Base-by-base conservation (phyloP, 92 coral and sea anemone genomes). In the Paragorgia papillata region DNA sequence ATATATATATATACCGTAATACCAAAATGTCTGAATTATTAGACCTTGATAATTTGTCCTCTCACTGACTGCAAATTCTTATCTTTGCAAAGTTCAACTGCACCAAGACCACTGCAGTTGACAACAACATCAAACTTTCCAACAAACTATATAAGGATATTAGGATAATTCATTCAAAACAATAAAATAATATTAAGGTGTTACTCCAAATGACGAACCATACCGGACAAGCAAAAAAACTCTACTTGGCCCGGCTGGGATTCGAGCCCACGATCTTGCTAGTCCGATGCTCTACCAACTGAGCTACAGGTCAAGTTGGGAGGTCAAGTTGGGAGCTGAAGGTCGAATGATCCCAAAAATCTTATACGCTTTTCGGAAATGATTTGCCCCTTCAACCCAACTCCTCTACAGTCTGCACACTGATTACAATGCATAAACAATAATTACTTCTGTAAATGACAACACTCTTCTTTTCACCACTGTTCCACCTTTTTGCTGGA, bases 11-110 rank as follows among this genome's bases (percentile, higher is more conserved):
- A n/a, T n/a, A n/a, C n/a, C n/a, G n/a, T n/a, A n/a, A n/a, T n/a
- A n/a, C n/a, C n/a, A n/a, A n/a, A n/a, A n/a, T n/a, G n/a, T n/a
- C n/a, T n/a, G n/a, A n/a, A n/a, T n/a, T n/a, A 85, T 63, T 81
- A n/a, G 78, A 93, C 97, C 70, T 91, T 87, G 37, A 93, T 70
- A 1, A 93, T 87, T 66, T 93, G 97, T 57, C 97, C 97, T 74
- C 97, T 79, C 59, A 81, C 79, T 43, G 97, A 97, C 24, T 78
- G 50, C 60, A 93, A 18, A n/a, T 44, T 62, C 40, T 31, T 30
- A 69, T 93, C 97, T 35, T 77, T 73, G 17, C 87, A 85, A 60
- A 93, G 83, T 67, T 86, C 89, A 58, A 85, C 60, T 0, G 94
- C 88, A 68, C 90, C 69, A 73, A 93, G 61, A 18, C 97, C 97